Conservation (phyloP, 1,140 invertebrate species). For the Drosophila kepulauana region DNA sequence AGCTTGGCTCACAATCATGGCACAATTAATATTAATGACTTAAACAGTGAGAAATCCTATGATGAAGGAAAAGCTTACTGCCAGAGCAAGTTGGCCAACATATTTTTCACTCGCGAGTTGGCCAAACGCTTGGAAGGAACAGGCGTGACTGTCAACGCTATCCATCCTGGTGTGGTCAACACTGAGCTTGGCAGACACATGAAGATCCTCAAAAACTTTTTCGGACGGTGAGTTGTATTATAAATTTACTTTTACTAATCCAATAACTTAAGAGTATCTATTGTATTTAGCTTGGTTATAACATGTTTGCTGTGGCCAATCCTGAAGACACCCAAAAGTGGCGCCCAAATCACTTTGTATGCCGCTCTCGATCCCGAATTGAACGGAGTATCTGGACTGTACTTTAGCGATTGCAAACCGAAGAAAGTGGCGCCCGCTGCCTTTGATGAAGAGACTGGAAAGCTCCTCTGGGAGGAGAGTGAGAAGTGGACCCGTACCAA, state of each 20-base stretch:
- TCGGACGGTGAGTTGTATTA: conserved; percentile 56
- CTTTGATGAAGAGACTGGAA: conserved; percentile 87
- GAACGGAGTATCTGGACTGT: conserved; percentile 89
- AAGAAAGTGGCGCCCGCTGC: conserved; percentile 86
- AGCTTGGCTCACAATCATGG: conserved; percentile 90
- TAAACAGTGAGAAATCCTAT: conserved; percentile 91
- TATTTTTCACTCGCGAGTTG: conserved; percentile 93
- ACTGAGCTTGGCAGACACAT: conserved; percentile 93
- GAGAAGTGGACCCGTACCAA: conserved; percentile 88
- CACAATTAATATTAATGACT: conserved; percentile 90
- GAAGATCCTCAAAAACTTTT: conserved; percentile 87
- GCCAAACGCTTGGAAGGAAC: conserved; percentile 89
- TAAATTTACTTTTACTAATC: neutral
- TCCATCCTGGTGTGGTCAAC: conserved; percentile 95
- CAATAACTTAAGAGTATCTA: conserved; percentile 4
- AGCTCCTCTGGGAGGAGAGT: conserved; percentile 92
- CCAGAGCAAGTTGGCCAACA: conserved; percentile 95
- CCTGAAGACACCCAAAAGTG: conserved; percentile 90
- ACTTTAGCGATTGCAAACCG: conserved; percentile 90
- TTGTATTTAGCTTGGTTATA: conserved; percentile 86
- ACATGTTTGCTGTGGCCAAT: conserved; percentile 91
- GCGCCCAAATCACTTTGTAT: conserved; percentile 91
- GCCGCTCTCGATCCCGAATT: conserved; percentile 90
- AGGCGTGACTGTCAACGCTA: conserved; percentile 92
- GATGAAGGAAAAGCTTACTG: conserved; percentile 90